phyloP scores from a whole-genome alignment of 2,797 vertebrate species.

The Geotrypetes seraphini region DNA sequence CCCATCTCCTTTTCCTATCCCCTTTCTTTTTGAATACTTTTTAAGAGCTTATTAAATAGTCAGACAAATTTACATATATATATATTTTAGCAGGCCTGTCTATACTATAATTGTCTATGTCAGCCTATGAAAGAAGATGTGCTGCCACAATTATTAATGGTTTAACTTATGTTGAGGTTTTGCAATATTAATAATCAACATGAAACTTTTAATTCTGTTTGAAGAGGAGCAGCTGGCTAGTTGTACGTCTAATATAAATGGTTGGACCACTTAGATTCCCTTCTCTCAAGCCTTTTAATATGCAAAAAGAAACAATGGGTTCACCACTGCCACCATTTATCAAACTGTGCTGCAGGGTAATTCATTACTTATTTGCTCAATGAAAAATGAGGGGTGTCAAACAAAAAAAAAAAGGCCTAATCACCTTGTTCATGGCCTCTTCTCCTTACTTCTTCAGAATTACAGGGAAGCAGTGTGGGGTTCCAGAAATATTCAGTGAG shows the following conservation, averaged over 20 bases:
- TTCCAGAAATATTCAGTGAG: background rate
- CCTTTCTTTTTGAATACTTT: too few species aligned
- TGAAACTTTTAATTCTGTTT: constrained; percentile 3
- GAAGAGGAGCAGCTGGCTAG: background rate
- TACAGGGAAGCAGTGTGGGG: background rate
- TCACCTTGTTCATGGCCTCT: constrained; percentile 7
- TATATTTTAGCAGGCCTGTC: constrained; percentile 4
- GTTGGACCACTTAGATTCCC: background rate
- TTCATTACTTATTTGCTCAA: constrained; percentile 16
- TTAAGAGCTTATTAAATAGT: background rate
- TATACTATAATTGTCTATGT: constrained; percentile 26
- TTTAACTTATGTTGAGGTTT: constrained; percentile 28
- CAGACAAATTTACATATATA: background rate
- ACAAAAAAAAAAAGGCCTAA: constrained; percentile 1
- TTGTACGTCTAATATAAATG: constrained; percentile 5
- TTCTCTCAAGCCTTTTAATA: background rate
- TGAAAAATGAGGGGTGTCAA: constrained; percentile 14
- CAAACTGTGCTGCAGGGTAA: constrained; percentile 1
- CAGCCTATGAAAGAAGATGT: constrained; percentile 28
- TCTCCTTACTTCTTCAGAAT: background rate
- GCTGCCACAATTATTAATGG: constrained; percentile 47
- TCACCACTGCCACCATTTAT: background rate
- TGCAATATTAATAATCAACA: constrained; percentile 51
- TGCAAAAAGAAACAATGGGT: background rate
- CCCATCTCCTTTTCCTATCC: too few species aligned